phyloP scores from a whole-genome alignment of 2,113 vertebrate species.

The Anser cygnoides region DNA sequence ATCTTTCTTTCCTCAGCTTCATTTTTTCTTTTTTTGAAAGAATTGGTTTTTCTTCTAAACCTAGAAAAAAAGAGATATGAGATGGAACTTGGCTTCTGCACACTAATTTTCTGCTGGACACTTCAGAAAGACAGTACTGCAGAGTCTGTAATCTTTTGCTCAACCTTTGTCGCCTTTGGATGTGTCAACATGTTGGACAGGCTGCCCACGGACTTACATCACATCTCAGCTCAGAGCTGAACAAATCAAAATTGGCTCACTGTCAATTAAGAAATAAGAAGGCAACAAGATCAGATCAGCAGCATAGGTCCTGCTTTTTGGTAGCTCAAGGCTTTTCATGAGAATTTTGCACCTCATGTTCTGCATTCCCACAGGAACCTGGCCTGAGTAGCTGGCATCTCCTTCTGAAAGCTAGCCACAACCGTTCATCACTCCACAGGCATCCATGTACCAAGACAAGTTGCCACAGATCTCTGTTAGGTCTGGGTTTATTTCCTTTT shows the following conservation, averaged over 20 bases:
- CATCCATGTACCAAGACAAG: neutral
- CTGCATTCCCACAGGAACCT: neutral
- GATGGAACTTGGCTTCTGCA: neutral
- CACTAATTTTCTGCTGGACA: neutral
- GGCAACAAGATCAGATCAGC: neutral
- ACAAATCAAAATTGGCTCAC: neutral
- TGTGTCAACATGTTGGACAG: neutral
- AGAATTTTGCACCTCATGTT: neutral
- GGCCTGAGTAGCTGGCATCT: neutral
- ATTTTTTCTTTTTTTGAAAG: constrained; percentile 92
- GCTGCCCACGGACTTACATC: neutral
- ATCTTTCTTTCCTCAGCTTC: constrained; percentile 87
- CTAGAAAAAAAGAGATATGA: constrained; percentile 61
- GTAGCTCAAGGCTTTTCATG: neutral
- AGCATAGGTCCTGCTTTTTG: neutral
- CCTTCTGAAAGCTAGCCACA: neutral
- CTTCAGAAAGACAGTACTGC: neutral
- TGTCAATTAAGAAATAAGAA: neutral
- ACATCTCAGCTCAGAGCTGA: neutral
- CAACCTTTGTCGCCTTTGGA: neutral
- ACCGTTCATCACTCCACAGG: neutral
- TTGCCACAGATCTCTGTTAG: neutral
- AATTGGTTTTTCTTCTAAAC: constrained; percentile 70
- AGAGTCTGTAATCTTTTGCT: neutral
- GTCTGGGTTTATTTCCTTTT: neutral